Conservation (phyloP, 1,140 invertebrate species). For the Pseudobourletiella spinata region DNA sequence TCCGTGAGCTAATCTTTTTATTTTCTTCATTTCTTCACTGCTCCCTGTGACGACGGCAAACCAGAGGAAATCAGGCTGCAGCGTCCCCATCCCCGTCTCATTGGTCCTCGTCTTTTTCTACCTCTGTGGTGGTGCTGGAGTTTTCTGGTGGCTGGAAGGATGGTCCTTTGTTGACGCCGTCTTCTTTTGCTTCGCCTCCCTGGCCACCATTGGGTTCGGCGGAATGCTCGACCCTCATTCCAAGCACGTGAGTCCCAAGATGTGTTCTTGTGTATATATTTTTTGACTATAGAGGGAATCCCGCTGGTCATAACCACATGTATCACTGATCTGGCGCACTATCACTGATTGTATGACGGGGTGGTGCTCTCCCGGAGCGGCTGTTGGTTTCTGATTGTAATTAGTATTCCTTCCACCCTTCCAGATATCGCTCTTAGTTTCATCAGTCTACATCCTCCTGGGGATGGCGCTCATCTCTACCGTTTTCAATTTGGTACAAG, state of each 20-base stretch:
- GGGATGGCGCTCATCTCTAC: constrained; percentile 93
- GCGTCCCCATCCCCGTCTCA: constrained; percentile 33
- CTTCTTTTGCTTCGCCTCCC: constrained; percentile 49
- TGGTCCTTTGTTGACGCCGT: constrained; percentile 48
- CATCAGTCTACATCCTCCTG: constrained; percentile 79
- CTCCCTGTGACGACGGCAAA: background rate
- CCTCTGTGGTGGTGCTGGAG: constrained; percentile 37
- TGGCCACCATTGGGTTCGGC: constrained; percentile 82
- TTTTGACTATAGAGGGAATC: background rate
- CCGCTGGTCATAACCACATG: no score
- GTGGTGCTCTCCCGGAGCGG: no score
- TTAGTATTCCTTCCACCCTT: no score
- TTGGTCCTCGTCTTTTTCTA: constrained; percentile 29
- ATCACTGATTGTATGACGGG: no score
- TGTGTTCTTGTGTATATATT: background rate
- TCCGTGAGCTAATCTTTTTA: background rate
- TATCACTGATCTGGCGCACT: no score
- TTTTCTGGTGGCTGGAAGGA: constrained; percentile 39
- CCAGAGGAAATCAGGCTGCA: constrained; percentile 24
- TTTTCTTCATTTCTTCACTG: no score
- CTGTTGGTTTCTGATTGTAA: no score
- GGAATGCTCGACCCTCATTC: constrained; percentile 51
- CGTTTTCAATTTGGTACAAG: constrained; percentile 93
- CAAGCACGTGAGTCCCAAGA: constrained; percentile 24
- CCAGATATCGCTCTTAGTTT: constrained; percentile 68